These are phyloP conservation scores for Notospermus geniculatus DNA, from an alignment of 1,140 invertebrate genomes.

Conservation along the genomic window DNA sequence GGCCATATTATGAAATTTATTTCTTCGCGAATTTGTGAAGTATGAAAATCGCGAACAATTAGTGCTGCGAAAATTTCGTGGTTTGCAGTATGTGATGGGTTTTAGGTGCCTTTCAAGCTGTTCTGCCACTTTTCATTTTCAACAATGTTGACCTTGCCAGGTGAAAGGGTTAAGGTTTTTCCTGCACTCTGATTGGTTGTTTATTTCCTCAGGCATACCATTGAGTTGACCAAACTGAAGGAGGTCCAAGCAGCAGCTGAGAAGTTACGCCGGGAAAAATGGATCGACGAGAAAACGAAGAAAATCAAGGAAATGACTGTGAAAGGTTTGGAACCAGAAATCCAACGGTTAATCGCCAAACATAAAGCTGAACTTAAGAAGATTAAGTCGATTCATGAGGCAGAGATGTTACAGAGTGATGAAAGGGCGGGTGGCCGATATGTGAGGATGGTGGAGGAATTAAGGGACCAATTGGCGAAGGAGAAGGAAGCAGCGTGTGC, in stretches of 20 bases:
- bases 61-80: no score
- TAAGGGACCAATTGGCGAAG: slow-evolving; percentile 51
- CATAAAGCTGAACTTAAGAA: slow-evolving; percentile 56
- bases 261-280: slow-evolving; percentile 55
- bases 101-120: no score
- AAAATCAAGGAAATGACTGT: slow-evolving; percentile 60
- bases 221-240: slow-evolving; percentile 54
- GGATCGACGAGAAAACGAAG: slow-evolving; percentile 58
- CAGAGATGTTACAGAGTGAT: slow-evolving; percentile 52
- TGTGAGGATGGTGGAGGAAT: slow-evolving; percentile 54
- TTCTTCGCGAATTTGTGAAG: no score
- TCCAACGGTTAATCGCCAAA: slow-evolving; percentile 55
- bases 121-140: slow-evolving; percentile 3
- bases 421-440: slow-evolving; percentile 53
- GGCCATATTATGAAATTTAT: no score
- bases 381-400: slow-evolving; percentile 54
- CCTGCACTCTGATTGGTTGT: neutral
- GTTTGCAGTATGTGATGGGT: neutral
- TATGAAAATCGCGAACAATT: no score
- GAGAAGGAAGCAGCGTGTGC: slow-evolving; percentile 55
- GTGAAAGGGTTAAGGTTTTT: no score
- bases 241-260: slow-evolving; percentile 54
- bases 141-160: neutral
- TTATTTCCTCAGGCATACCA: slow-evolving; percentile 36
- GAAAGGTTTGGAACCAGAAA: slow-evolving; percentile 57